Evolutionary conservation across 2,113 vertebrate genomes (phyloP).

Genomic region (Myrmecobius fasciatus): DNA sequence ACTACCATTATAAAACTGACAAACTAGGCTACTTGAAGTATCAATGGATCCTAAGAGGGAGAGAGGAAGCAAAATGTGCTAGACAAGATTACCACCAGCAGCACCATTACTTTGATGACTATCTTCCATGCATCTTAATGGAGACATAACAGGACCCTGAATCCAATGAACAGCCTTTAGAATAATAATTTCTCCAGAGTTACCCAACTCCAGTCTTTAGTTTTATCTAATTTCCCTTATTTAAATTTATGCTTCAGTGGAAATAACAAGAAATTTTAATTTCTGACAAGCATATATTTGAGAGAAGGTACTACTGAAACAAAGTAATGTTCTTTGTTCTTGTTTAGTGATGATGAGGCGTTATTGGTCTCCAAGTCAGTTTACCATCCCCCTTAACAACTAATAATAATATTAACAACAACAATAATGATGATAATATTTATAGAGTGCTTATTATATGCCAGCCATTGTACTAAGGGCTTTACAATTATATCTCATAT

Average conservation of each 20-base stretch:
- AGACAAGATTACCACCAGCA: not conserved
- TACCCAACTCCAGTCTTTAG: conserved; percentile 42
- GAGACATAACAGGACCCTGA: not conserved
- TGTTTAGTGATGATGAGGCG: not conserved
- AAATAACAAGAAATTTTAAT: conserved; percentile 12
- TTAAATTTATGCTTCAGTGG: conserved; percentile 46
- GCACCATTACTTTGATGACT: not conserved
- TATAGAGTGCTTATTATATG: not conserved
- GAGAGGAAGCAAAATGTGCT: not conserved
- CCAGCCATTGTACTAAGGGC: not conserved
- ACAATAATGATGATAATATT: not conserved
- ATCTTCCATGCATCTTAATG: not conserved
- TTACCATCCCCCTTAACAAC: not conserved
- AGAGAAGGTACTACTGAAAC: not conserved
- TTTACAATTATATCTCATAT: not conserved
- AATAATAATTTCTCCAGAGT: conserved; percentile 35
- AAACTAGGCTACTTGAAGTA: not conserved
- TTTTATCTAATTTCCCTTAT: conserved; percentile 38
- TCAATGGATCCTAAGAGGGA: not conserved
- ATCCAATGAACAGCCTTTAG: not conserved
- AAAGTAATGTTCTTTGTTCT: not conserved
- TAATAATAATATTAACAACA: not conserved
- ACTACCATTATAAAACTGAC: not conserved
- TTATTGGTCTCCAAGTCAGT: not conserved
- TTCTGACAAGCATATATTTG: not conserved